Evolutionary conservation across 2,113 vertebrate species (phyloP), one percentile per base, ranked within the genome.

Genomic region (Nettapus auritus): DNA sequence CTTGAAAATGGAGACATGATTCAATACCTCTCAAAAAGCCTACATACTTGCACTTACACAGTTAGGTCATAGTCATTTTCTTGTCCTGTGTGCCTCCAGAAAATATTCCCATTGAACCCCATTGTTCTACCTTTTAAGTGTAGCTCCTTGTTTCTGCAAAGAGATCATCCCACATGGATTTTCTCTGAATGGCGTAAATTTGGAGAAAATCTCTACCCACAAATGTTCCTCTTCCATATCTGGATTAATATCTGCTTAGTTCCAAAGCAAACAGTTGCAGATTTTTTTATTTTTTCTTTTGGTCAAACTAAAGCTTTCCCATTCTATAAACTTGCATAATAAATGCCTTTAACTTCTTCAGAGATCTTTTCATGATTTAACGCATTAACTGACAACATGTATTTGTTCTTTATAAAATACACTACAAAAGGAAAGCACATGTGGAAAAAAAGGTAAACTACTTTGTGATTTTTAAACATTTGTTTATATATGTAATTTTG

Each of bases 91-190:
- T 71, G 42, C 23, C 9, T 57, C 33, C 25, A 66, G 56, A 62
- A 90, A 75, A 62, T 76, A 68, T 8, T 88, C 21, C 64, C 74
- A 44, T 28, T 0, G 2, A 78, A 63, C 14, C 6, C 21, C 7
- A 0, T 55, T 60, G 60, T 82, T 64, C 62, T 69, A 0, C 9
- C 16, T 90, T 86, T 81, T 44, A 84, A 40, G 6, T 57, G 66
- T 60, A 66, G 36, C 13, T 90, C 77, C 21, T 74, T 81, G 15
- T 78, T 94, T 89, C 21, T 73, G 50, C 48, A 66, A 16, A 90
- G 50, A 57, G 5, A 29, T 83, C 3, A 17, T 20, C 33, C 21
- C 31, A 33, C 5, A 2, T 46, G 26, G 8, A 1, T 84, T 90
- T 94, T 84, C 9, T 81, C 36, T 21, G 22, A 46, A 67, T 33